phyloP scores from a whole-genome alignment of 1,140 invertebrate species.

The Drosophila novamexicana region DNA sequence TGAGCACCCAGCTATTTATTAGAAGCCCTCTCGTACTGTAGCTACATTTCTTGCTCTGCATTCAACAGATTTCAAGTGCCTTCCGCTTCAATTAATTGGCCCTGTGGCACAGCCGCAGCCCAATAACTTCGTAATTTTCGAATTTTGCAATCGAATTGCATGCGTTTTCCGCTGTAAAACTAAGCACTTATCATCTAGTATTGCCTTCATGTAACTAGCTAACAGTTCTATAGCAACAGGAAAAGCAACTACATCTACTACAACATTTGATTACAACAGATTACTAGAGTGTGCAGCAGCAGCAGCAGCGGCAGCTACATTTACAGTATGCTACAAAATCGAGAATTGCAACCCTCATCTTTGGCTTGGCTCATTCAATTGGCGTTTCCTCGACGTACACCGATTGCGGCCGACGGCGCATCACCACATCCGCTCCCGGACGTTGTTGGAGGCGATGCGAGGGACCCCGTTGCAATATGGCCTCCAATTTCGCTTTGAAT shows the following conservation, averaged over 20 bases:
- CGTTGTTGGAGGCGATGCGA: conserved; percentile 76
- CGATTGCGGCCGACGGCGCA: conserved; percentile 67
- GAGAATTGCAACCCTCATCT: conserved; percentile 39
- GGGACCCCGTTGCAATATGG: conserved; percentile 77
- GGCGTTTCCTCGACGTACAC: conserved; percentile 47
- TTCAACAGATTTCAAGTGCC: conserved; percentile 16
- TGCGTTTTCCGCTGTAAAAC: background rate
- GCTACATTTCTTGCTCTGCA: background rate
- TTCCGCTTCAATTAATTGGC: conserved; percentile 22
- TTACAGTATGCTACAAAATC: conserved; percentile 41
- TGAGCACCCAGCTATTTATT: too few relatives aligned
- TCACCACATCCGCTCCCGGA: conserved; percentile 53
- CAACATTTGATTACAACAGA: conserved; percentile 46
- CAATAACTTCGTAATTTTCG: conserved; percentile 22
- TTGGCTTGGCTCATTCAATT: conserved; percentile 44
- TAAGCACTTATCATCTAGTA: conserved; percentile 63
- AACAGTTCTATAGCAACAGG: conserved; percentile 42
- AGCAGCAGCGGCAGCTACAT: conserved; percentile 7
- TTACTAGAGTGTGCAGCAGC: conserved; percentile 9
- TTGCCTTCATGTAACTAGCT: conserved; percentile 58
- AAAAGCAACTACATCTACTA: conserved; percentile 29
- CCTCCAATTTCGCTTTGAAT: conserved; percentile 82
- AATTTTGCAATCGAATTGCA: conserved; percentile 37
- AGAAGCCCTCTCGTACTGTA: too few relatives aligned
- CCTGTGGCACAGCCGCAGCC: background rate